Base-by-base conservation (phyloP, 2,888 invertebrate species). In the Cephus pygmeus region DNA sequence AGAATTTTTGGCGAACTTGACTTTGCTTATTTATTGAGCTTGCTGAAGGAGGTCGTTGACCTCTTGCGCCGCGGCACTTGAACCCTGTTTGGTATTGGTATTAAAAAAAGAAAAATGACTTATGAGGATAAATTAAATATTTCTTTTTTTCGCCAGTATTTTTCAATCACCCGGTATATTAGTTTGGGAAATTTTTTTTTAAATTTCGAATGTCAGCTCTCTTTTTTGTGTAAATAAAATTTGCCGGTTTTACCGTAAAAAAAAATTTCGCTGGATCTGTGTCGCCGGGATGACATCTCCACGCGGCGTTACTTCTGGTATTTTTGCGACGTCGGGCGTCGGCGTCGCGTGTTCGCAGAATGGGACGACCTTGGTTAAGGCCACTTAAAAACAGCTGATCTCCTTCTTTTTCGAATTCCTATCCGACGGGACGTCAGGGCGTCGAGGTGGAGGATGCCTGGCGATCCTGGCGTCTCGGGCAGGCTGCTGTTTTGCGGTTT, bases 331-430 rank as follows among this genome's bases (percentile, higher is more conserved):
- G 40, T 23, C 40, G 9, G 40, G 23, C 40, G 40, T 56, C 40
- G 40, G 40, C 23, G 40, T 56, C 23, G 40, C 15, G 23, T 6
- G 6, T 56, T 56, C 23, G 23, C 23, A 23, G 40, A 73, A 73
- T 12, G 74, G 30, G 35, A 33, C 40, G 35, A 77, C 75, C 75
- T 77, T 77, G 77, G 40, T 74, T 74, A 77, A 77, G 77, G 77
- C 71, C 69, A 75, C 75, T 77, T 75, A 69, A 75, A 75, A 77
- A 71, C 30, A 77, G 75, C 77, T 33, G 69, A 71, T 75, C 69
- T 56, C 69, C 74, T 75, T 75, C 75, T 74, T 69, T 77, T 34
- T 40, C 75, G 77, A 73, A 77, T 77, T 75, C 77, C 36, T 56
- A 56, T 15, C 4, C 40, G 40, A 40, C 36, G 69, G 36, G 35